Evolutionary conservation across 92 coral and sea anemone genomes (phyloP).

Genomic region (Palythoa heliodiscus): DNA sequence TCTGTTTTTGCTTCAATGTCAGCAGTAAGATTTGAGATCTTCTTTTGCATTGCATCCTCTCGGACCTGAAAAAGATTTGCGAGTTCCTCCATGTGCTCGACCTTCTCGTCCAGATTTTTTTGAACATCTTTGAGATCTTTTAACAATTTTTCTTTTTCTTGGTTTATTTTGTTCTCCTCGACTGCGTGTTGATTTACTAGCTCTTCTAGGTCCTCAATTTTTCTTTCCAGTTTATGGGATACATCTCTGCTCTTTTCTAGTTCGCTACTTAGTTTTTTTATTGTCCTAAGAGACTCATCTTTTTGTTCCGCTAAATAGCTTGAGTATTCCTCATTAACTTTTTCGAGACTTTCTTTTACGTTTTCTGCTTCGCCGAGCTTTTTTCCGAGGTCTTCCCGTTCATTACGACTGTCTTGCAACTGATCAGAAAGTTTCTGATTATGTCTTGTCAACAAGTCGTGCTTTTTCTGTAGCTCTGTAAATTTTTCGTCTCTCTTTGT

Average conservation of each 20-base stretch:
- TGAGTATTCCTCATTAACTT: constrained; percentile 57
- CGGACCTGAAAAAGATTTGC: constrained; percentile 41
- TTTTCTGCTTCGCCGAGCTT: constrained; percentile 41
- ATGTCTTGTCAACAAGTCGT: constrained; percentile 50
- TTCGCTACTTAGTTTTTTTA: constrained; percentile 12
- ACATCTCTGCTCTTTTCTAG: constrained; percentile 10
- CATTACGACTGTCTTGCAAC: constrained; percentile 51
- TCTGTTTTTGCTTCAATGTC: constrained; percentile 4
- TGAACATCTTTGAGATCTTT: constrained; percentile 38
- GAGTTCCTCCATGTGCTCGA: constrained; percentile 42
- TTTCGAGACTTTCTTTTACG: constrained; percentile 52
- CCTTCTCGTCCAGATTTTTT: constrained; percentile 47
- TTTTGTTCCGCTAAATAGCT: background rate
- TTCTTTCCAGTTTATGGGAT: background rate
- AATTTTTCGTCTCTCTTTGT: constrained; percentile 64
- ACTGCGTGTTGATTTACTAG: background rate
- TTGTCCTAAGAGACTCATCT: background rate
- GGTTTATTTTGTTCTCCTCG: constrained; percentile 28
- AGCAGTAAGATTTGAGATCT: constrained; percentile 44
- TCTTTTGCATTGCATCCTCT: constrained; percentile 36
- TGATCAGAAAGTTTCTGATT: constrained; percentile 61
- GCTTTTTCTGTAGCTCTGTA: constrained; percentile 48
- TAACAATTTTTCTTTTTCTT: constrained; percentile 39
- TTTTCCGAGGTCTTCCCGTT: constrained; percentile 50
- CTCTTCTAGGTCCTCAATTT: constrained; percentile 20